Evolutionary conservation across 2,113 vertebrate species (phyloP).

Genomic region (Damaliscus lunatus): DNA sequence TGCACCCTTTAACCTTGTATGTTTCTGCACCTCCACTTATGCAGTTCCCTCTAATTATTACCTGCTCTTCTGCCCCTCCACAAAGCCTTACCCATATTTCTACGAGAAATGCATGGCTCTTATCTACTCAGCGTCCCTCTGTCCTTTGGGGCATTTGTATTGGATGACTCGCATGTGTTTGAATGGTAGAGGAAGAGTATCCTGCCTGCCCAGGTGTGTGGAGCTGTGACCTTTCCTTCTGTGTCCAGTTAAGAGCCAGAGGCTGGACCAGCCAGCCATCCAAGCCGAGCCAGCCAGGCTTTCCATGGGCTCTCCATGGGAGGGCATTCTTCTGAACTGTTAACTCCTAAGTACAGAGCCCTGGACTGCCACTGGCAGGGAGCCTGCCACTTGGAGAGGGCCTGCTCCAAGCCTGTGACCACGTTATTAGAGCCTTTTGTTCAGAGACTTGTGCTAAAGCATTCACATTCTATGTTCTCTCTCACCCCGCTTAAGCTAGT

Average conservation of each 20-base stretch:
- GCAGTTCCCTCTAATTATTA: neutral
- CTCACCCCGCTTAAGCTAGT: neutral
- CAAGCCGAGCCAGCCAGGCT: neutral
- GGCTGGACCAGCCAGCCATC: neutral
- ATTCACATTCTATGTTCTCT: neutral
- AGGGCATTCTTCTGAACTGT: neutral
- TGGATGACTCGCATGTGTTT: neutral
- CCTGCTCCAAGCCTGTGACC: neutral
- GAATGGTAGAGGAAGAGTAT: neutral
- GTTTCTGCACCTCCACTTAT: neutral
- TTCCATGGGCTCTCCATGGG: neutral
- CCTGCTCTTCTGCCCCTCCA: neutral
- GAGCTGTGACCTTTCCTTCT: neutral
- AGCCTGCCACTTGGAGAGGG: neutral
- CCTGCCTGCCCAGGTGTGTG: neutral
- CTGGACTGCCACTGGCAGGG: neutral
- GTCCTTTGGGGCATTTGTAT: neutral
- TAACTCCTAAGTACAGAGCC: neutral
- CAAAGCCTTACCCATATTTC: neutral
- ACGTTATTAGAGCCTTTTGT: neutral
- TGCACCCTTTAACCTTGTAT: neutral
- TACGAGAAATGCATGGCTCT: neutral
- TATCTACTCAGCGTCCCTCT: neutral
- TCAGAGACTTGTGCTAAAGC: neutral
- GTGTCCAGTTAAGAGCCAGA: neutral